Base-by-base conservation (phyloP, 1,140 invertebrate species). In the Brachionus rotundiformis region DNA sequence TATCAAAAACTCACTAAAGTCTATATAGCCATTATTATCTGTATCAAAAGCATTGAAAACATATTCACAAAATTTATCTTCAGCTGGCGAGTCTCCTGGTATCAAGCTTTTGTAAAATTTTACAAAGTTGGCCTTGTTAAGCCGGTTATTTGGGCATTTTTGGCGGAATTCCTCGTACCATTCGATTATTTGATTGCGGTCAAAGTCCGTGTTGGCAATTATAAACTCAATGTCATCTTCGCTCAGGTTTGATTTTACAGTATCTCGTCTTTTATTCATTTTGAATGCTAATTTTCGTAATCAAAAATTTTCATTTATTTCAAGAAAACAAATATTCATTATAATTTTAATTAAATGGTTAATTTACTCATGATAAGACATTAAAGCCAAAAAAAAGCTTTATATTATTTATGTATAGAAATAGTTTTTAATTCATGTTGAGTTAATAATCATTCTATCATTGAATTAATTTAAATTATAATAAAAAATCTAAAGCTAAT, bases 151-250 rank as follows among this genome's bases (percentile, higher is more conserved):
- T 16, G 81, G 81, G 41, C 81, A 82, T 16, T 82, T 68, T 36
- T 27, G 8, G 3, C 41, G 16, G 36, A 82, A 82, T 47, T 49
- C 47, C 31, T 71, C n/a, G 13, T 73, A 23, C 81, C 81, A 82
- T 71, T 41, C 63, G 2, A 71, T 1, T 19, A 82, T 49, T 36
- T 71, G 39, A 16, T 73, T 39, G 31, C 61, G 13, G 0, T 36
- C 44, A 41, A 81, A 81, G 3, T 81, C 61, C 8, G 79, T 81
- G 31, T 63, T 81, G 10, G 54, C 79, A 11, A 11, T 4, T 10
- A 81, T 63, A 71, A 81, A 81, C 4, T 85, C 83, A 59, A 88
- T 83, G 79, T 89, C 87, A 73, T 89, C 87, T 25, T 84, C 83
- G 29, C 82, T 59, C 49, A 85, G 19, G 11, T 59, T 31, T 10